These are phyloP conservation scores for Coelopa frigida DNA, from an alignment of 1,140 invertebrate genomes.

Conservation along the genomic window DNA sequence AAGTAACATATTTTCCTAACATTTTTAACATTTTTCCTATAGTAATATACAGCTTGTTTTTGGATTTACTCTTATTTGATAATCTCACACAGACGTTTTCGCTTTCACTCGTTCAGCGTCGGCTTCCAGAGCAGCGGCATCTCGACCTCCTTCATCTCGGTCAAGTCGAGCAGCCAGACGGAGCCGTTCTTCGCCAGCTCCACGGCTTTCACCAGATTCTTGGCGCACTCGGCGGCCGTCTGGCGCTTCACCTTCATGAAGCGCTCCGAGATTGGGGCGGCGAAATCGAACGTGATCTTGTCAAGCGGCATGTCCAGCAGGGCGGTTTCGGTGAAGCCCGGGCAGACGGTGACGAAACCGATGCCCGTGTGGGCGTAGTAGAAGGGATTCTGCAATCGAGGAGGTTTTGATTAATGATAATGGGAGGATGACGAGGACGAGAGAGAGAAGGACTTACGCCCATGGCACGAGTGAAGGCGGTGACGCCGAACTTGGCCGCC, in stretches of 20 bases:
- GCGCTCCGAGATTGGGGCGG: slow-evolving; percentile 15
- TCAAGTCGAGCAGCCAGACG: slow-evolving; percentile 26
- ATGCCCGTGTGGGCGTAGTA: slow-evolving; percentile 22
- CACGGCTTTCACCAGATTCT: slow-evolving; percentile 25
- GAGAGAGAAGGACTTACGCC: slow-evolving; percentile 9
- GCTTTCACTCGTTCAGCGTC: too few species aligned
- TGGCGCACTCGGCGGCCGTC: slow-evolving; percentile 20
- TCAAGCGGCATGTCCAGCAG: slow-evolving; percentile 20
- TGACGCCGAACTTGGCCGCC: slow-evolving; percentile 44
- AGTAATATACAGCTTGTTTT: too few species aligned
- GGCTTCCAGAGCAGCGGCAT: slow-evolving; percentile 3
- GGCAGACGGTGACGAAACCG: slow-evolving; percentile 33
- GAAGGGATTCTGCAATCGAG: slow-evolving; percentile 17
- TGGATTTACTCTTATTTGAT: too few species aligned
- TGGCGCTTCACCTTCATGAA: slow-evolving; percentile 21
- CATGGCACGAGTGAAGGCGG: slow-evolving; percentile 39
- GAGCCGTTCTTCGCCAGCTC: slow-evolving; percentile 26
- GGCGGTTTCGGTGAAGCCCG: slow-evolving; percentile 30
- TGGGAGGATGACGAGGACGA: too few species aligned
- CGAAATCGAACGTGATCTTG: slow-evolving; percentile 23
- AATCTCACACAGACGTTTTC: too few species aligned
- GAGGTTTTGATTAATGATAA: too few species aligned
- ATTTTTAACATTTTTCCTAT: too few species aligned
- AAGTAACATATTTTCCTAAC: too few species aligned
- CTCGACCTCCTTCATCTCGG: slow-evolving; percentile 17